A percentile compares a stretch with the other conserved stretches of the same genome.
Evolutionary conservation across 35 echinoderm and acorn worm genomes (phyloP).

Genomic region (Ophioderma brevispina): DNA sequence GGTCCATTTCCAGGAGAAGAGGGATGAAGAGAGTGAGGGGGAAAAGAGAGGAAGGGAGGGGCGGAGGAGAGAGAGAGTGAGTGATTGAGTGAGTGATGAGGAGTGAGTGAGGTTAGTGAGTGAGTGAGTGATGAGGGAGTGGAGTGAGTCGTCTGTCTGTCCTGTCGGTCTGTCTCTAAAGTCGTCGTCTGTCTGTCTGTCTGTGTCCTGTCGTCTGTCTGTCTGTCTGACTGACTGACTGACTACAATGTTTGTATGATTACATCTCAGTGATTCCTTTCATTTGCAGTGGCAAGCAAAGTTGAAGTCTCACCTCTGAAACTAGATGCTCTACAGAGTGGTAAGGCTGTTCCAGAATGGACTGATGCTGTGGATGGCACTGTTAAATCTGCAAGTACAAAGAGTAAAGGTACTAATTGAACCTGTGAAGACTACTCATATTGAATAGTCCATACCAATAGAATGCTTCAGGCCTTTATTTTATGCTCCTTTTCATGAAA

Average conservation of each 20-base stretch:
- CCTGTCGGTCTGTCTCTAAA: too few relatives aligned
- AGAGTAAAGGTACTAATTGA: conserved; percentile 86
- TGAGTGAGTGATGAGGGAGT: too few relatives aligned
- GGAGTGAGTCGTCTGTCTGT: too few relatives aligned
- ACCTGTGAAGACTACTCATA: too few relatives aligned
- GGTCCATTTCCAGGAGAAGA: too few relatives aligned
- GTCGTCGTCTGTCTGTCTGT: neutral
- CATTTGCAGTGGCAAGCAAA: conserved; percentile 76
- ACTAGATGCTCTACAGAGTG: conserved; percentile 74
- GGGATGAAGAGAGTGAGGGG: too few relatives aligned
- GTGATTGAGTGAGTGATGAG: too few relatives aligned
- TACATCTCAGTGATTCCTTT: neutral
- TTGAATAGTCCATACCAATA: too few relatives aligned
- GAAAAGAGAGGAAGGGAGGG: too few relatives aligned
- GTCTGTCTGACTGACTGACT: neutral
- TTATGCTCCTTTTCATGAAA: neutral
- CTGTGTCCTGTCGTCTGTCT: neutral
- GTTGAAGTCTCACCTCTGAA: conserved; percentile 89
- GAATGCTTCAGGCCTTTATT: too few relatives aligned
- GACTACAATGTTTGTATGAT: neutral
- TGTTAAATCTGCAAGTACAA: conserved; percentile 72
- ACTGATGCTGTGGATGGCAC: conserved; percentile 60
- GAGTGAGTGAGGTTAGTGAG: too few relatives aligned
- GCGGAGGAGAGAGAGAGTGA: too few relatives aligned
- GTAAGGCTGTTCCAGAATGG: conserved; percentile 58